These are phyloP conservation scores for Xestia ashworthii DNA, from an alignment of 2,888 invertebrate genomes.

Conservation along the genomic window DNA sequence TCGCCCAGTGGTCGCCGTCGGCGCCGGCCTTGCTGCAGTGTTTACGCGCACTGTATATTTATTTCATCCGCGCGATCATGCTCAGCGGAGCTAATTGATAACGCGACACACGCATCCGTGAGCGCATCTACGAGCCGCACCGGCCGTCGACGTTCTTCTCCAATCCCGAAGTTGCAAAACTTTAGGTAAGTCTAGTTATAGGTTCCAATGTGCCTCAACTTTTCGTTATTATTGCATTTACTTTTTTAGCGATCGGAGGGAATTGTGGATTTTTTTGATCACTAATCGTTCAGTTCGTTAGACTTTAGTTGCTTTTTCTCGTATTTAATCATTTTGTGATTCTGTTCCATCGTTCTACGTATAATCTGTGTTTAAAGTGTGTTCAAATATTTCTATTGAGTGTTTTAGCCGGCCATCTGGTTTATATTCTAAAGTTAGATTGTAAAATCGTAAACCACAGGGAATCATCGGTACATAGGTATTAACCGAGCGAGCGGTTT, in stretches of 20 bases:
- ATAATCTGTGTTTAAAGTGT: conserved; percentile 74
- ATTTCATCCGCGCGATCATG: conserved; percentile 86
- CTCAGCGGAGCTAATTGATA: conserved; percentile 84
- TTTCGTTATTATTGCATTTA: conserved; percentile 51
- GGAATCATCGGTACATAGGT: conserved; percentile 82
- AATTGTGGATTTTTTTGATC: conserved; percentile 64
- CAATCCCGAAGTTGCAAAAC: conserved; percentile 71
- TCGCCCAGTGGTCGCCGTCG: conserved; percentile 88
- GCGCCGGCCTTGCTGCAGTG: conserved; percentile 88
- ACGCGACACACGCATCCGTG: conserved; percentile 79
- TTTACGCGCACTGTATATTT: conserved; percentile 85
- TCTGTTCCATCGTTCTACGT: conserved; percentile 49
- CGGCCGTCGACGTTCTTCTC: conserved; percentile 70
- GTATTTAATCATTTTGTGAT: conserved; percentile 48
- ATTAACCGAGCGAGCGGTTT: conserved; percentile 77
- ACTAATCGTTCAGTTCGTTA: conserved; percentile 27
- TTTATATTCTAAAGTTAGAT: conserved; percentile 90
- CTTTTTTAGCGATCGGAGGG: conserved; percentile 60
- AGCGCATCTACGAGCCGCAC: conserved; percentile 73
- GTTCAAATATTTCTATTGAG: conserved; percentile 85
- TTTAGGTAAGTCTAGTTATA: conserved; percentile 70
- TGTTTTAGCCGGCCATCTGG: conserved; percentile 89
- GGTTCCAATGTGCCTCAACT: conserved; percentile 47
- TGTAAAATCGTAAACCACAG: conserved; percentile 89
- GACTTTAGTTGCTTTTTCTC: conserved; percentile 41